phyloP scores from a whole-genome alignment of 2,888 invertebrate species.

The Rhagonycha fulva region DNA sequence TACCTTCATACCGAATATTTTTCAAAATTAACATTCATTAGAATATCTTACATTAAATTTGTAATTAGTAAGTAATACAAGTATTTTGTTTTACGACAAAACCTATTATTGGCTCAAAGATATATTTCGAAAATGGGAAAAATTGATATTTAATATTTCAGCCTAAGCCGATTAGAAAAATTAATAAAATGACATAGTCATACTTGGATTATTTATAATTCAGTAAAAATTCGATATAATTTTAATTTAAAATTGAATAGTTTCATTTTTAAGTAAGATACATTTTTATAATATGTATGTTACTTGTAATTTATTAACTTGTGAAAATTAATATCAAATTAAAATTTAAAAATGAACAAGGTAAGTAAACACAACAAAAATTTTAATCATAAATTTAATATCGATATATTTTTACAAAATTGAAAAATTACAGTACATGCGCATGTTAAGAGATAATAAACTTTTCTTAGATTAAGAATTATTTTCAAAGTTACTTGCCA shows the following conservation, averaged over 20 bases:
- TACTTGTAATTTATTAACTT: too few relatives aligned
- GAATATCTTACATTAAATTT: not conserved
- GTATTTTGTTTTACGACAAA: not conserved
- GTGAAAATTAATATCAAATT: too few relatives aligned
- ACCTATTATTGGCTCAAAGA: not conserved
- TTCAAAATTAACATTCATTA: not conserved
- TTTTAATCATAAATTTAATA: too few relatives aligned
- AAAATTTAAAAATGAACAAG: too few relatives aligned
- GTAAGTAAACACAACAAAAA: too few relatives aligned
- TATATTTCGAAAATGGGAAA: not conserved
- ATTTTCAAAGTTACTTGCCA: not conserved
- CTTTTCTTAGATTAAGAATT: too few relatives aligned
- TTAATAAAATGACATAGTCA: constrained; percentile 5
- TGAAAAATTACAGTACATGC: too few relatives aligned
- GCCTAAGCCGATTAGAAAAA: constrained; percentile 16
- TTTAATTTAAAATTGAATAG: not conserved
- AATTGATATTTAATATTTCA: constrained; percentile 14
- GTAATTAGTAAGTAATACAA: not conserved
- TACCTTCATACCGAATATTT: constrained; percentile 42
- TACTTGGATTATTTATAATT: constrained; percentile 4
- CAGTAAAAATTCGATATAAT: not conserved
- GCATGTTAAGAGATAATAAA: too few relatives aligned
- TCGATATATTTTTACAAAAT: too few relatives aligned
- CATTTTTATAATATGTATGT: not conserved
- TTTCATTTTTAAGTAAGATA: constrained; percentile 3